These are phyloP conservation scores for Takifugu bimaculatus DNA, from an alignment of 2,113 vertebrate genomes.

Conservation along the genomic window DNA sequence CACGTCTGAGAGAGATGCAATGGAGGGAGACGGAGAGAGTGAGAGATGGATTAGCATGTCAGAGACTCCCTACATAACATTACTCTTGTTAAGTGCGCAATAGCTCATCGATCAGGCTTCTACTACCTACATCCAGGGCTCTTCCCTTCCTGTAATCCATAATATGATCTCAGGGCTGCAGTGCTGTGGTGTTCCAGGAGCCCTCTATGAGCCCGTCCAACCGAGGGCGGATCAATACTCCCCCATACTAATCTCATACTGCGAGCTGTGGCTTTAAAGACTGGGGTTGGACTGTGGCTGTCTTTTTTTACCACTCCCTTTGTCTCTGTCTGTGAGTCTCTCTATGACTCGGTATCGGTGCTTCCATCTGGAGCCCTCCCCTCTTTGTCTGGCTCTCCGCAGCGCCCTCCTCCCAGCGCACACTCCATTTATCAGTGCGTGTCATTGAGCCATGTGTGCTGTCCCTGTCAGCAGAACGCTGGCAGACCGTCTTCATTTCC, in stretches of 20 bases:
- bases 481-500: constrained; percentile 65
- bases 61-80: constrained; percentile 67
- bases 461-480: constrained; percentile 63
- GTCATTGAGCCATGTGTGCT: constrained; percentile 60
- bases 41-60: constrained; percentile 71
- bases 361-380: constrained; percentile 37
- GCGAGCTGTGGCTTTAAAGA: constrained; percentile 31
- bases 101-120: constrained; percentile 69
- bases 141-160: constrained; percentile 65
- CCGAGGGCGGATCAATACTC: constrained; percentile 58
- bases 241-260: constrained; percentile 33
- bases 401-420: constrained; percentile 33
- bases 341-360: constrained; percentile 38
- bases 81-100: constrained; percentile 72
- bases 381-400: constrained; percentile 37
- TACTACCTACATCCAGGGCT: constrained; percentile 42
- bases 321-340: constrained; percentile 27
- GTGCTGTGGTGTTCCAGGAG: constrained; percentile 22
- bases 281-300: background rate
- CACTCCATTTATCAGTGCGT: constrained; percentile 54
- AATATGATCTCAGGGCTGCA: constrained; percentile 53
- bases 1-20: constrained; percentile 30
- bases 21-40: constrained; percentile 40
- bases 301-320: background rate
- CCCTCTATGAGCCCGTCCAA: constrained; percentile 40